These are phyloP conservation scores for Buteo buteo DNA, from an alignment of 2,113 vertebrate genomes.

Conservation along the genomic window DNA sequence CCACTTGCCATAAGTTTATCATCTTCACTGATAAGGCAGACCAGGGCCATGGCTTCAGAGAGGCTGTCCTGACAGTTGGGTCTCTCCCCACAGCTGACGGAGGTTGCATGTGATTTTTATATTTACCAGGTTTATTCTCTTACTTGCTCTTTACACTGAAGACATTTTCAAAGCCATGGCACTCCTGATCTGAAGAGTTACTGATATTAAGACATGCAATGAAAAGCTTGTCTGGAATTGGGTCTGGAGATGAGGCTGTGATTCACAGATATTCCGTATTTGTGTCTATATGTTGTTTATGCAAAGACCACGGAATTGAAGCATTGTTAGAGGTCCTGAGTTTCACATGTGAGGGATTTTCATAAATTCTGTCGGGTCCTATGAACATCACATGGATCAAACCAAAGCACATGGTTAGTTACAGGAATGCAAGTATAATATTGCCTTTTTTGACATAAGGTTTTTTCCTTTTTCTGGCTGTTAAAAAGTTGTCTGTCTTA, in stretches of 20 bases:
- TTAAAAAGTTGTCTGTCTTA: background rate
- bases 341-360: conserved; percentile 51
- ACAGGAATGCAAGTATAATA: background rate
- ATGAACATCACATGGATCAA: conserved; percentile 52
- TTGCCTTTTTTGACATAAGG: background rate
- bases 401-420: conserved; percentile 25
- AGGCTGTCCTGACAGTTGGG: background rate
- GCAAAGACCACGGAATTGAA: background rate
- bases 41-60: background rate
- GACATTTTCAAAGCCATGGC: background rate
- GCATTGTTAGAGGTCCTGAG: background rate
- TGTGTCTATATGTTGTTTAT: background rate
- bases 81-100: background rate
- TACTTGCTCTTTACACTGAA: background rate
- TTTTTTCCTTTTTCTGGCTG: background rate
- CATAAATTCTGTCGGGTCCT: conserved; percentile 15
- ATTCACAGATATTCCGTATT: background rate
- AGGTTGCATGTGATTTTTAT: background rate
- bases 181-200: background rate
- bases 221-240: background rate
- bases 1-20: background rate
- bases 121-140: background rate
- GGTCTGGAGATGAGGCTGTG: background rate
- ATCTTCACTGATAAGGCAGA: background rate
- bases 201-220: background rate